These are phyloP conservation scores for Ylistrum balloti DNA, from an alignment of 1,140 invertebrate species.

Conservation along the genomic window DNA sequence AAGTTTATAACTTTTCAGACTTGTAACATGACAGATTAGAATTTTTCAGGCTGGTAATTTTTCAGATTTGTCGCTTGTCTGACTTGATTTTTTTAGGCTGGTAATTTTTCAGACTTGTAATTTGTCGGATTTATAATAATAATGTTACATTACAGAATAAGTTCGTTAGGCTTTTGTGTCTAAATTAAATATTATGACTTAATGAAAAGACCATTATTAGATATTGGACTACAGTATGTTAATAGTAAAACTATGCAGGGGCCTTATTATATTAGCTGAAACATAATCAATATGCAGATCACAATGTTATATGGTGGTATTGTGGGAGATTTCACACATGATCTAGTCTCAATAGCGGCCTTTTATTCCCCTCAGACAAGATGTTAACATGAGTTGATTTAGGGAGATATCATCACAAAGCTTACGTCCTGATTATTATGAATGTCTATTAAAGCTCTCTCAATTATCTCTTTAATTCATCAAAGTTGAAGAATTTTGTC, in stretches of 20 bases:
- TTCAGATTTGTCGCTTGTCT: too few relatives aligned
- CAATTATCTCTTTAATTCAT: not conserved
- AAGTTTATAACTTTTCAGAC: too few relatives aligned
- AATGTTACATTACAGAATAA: not conserved
- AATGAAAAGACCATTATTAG: not conserved
- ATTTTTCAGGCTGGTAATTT: too few relatives aligned
- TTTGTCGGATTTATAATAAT: too few relatives aligned
- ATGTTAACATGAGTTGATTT: not conserved
- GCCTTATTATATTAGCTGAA: not conserved
- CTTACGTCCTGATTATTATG: not conserved
- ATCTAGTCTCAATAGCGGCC: not conserved
- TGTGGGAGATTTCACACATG: conserved; percentile 32
- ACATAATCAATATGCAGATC: not conserved
- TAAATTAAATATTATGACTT: not conserved
- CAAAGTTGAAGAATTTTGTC: not conserved
- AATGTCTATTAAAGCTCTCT: not conserved
- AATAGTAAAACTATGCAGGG: not conserved
- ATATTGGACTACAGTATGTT: not conserved
- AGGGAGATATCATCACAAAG: not conserved
- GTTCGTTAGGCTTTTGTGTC: not conserved
- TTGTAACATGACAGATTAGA: too few relatives aligned
- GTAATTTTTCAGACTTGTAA: too few relatives aligned
- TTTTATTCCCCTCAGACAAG: not conserved
- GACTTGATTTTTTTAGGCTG: too few relatives aligned
- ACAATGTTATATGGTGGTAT: not conserved